Evolutionary conservation across 2,888 invertebrate species (phyloP), one percentile per base, ranked within the genome.

Genomic region (Drosophila tripunctata): DNA sequence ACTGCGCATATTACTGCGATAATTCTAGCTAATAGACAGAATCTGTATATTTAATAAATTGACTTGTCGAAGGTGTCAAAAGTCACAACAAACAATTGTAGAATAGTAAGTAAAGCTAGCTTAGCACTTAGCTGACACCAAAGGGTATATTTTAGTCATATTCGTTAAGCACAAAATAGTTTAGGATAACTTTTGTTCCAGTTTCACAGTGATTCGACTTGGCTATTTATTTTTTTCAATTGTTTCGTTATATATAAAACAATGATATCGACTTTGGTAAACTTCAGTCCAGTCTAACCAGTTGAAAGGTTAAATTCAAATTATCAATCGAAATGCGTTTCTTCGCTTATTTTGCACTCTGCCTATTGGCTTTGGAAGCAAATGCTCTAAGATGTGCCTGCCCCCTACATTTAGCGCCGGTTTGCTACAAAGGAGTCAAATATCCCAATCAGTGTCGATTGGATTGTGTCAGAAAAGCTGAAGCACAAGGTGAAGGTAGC

Each of bases 401-500:
- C 38, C 24, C 57, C 0, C 41, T 48, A 1, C 45, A 38, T 38
- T 27, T 56, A n/a, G 33, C 47, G 0, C 54, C 22, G 0, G 74
- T 79, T 7, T 78, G 77, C 38, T 61, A 63, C 17, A 58, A 82
- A 15, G 22, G 41, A 5, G 2, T 2, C 0, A 72, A 47, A 12
- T 90, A 90, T 52, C n/a, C 56, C 30, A 90, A 89, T 66, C 19
- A n/a, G 2, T 90, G 90, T 57, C 54, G 69, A 24, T 71, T 90
- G 43, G 3, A 47, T 0, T 90, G 90, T 43, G 67, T 65, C n/a
- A n/a, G n/a, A n/a, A n/a, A n/a, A n/a, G n/a, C n/a, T n/a, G n/a
- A n/a, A 8, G 69, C 72, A 15, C 55, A 67, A 8, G 69, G 73
- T 0, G 48, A 66, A 8, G 82, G 77, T 4, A 74, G 67, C 41